Conservation (phyloP, 2,797 vertebrate genomes). For the Clamator glandarius region DNA sequence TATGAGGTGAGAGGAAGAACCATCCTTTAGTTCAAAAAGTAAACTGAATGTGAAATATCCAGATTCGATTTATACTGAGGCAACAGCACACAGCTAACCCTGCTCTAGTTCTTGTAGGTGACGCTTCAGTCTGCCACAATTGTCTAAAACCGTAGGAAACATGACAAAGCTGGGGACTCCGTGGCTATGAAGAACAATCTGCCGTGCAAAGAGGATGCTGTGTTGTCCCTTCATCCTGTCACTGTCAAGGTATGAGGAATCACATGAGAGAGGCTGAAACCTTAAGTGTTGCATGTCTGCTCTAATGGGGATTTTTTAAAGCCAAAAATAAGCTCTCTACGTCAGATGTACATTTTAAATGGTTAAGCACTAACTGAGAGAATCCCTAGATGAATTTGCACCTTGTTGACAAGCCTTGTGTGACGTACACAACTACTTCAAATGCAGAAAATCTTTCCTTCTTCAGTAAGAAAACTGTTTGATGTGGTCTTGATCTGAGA, state of each 20-base stretch:
- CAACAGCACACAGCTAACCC: not conserved
- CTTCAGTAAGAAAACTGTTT: conserved; percentile 22
- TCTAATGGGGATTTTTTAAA: not conserved
- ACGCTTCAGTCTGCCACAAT: conserved; percentile 43
- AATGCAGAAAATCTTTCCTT: not conserved
- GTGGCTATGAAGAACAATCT: not conserved
- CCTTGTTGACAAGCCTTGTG: not conserved
- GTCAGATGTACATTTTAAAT: not conserved
- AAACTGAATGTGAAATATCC: conserved; percentile 37
- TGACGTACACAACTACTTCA: not conserved
- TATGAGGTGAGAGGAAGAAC: conserved; percentile 3
- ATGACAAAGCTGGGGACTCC: conserved; percentile 16
- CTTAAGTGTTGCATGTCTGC: not conserved
- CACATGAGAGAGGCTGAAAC: not conserved
- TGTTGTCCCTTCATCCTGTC: not conserved
- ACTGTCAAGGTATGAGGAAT: not conserved
- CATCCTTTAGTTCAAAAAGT: conserved; percentile 43
- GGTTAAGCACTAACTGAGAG: conserved; percentile 9
- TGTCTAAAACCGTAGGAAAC: conserved; percentile 7
- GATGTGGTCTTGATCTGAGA: conserved; percentile 33
- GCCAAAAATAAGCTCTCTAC: not conserved
- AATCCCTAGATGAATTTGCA: conserved; percentile 25
- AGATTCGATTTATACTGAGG: conserved; percentile 30
- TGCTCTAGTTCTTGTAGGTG: conserved; percentile 32
- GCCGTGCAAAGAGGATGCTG: not conserved